Evolutionary conservation across 1,140 invertebrate species (phyloP).

Genomic region (Camponotus floridanus): DNA sequence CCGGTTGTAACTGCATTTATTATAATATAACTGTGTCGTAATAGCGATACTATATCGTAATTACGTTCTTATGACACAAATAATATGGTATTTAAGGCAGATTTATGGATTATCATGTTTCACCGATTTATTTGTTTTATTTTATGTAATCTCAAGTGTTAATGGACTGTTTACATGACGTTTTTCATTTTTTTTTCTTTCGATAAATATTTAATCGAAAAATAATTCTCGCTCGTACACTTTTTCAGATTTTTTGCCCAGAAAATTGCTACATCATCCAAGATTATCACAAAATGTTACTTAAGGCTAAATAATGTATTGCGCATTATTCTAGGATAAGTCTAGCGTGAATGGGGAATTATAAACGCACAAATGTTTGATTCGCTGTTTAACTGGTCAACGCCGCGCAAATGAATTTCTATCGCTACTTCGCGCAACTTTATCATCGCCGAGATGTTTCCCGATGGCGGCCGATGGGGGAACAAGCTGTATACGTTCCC

Average conservation of each 20-base stretch:
- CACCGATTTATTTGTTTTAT: neutral
- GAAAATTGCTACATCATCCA: neutral
- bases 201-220: no score
- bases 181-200: neutral
- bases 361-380: neutral
- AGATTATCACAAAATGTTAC: neutral
- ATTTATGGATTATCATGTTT: neutral
- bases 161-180: neutral
- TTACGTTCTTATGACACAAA: neutral
- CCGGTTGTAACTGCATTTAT: constrained; percentile 28
- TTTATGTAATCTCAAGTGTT: neutral
- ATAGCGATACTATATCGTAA: constrained; percentile 27
- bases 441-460: constrained; percentile 26
- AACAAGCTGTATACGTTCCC: neutral
- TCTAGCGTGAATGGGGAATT: neutral
- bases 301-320: neutral
- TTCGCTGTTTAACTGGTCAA: neutral
- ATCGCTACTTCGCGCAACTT: constrained; percentile 6
- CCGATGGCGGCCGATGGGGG: neutral
- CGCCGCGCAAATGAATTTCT: neutral
- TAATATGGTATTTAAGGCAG: neutral
- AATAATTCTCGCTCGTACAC: no score
- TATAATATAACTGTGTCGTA: constrained; percentile 29
- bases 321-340: neutral
- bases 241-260: neutral